Evolutionary conservation across 2,797 vertebrate species (phyloP).

Genomic region (Vireo griseus): DNA sequence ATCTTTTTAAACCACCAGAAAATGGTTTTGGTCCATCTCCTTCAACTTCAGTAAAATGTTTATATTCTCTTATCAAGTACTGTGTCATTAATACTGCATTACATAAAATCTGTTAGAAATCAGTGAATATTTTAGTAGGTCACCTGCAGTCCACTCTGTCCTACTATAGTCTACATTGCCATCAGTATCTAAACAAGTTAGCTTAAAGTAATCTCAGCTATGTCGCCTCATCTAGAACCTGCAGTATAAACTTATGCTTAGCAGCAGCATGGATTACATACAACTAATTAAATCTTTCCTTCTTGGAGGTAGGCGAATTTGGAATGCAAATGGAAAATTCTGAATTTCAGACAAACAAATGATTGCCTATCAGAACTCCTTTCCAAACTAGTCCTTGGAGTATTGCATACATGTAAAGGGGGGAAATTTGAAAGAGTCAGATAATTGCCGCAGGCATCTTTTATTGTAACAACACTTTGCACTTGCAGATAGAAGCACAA

Average conservation of each 20-base stretch:
- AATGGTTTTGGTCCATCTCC: not conserved
- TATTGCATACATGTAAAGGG: not conserved
- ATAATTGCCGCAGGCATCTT: conserved; percentile 12
- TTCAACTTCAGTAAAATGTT: not conserved
- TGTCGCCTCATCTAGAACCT: not conserved
- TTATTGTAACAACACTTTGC: conserved; percentile 4
- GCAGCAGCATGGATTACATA: not conserved
- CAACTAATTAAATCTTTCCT: not conserved
- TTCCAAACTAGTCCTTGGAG: conserved; percentile 28
- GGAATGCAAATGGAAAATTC: conserved; percentile 30
- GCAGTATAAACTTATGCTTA: not conserved
- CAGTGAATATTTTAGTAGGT: not conserved
- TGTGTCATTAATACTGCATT: not conserved
- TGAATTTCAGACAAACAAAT: conserved; percentile 44
- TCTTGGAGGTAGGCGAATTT: not conserved
- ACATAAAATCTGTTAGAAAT: not conserved
- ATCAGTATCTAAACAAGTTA: not conserved
- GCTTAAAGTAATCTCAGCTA: not conserved
- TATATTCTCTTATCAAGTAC: not conserved
- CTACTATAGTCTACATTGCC: not conserved
- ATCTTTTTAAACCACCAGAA: not conserved
- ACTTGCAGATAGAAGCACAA: conserved; percentile 1
- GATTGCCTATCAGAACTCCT: conserved; percentile 17
- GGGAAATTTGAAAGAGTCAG: conserved; percentile 12
- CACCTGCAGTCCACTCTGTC: not conserved